A percentile compares a stretch with the other conserved stretches of the same genome.
phyloP scores from a whole-genome alignment of 2,797 vertebrate species.

The Crotalus adamanteus region DNA sequence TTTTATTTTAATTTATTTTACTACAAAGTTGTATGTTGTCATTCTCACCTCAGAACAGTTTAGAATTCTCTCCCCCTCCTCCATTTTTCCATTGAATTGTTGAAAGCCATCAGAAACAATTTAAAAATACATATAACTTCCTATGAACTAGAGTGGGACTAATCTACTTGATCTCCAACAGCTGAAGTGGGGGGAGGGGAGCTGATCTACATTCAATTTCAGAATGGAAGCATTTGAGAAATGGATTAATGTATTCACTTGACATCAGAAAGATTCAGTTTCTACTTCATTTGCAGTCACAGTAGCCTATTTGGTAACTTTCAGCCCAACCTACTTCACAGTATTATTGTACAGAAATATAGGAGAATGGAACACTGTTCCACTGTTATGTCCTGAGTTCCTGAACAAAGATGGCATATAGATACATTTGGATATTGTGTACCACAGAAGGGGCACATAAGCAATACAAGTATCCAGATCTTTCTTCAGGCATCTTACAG shows the following conservation, averaged over 20 bases:
- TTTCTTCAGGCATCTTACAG: neutral
- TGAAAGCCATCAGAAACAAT: neutral
- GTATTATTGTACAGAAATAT: neutral
- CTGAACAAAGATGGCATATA: neutral
- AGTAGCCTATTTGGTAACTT: neutral
- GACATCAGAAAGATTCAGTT: neutral
- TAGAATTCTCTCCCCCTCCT: neutral
- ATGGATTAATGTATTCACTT: neutral
- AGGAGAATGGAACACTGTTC: neutral
- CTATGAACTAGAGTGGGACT: neutral
- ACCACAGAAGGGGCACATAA: neutral
- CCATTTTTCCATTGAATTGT: neutral
- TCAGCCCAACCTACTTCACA: neutral
- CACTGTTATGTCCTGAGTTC: neutral
- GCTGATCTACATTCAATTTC: neutral
- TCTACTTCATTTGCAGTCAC: neutral
- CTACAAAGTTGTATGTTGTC: neutral
- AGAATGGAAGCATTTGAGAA: neutral
- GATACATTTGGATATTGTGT: neutral
- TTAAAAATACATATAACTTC: neutral
- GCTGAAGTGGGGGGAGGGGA: neutral
- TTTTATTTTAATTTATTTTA: neutral
- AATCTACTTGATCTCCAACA: neutral
- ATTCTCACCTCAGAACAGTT: neutral
- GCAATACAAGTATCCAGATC: neutral